Evolutionary conservation across 1,140 invertebrate species (phyloP).

Genomic region (Lordiphosa collinella): DNA sequence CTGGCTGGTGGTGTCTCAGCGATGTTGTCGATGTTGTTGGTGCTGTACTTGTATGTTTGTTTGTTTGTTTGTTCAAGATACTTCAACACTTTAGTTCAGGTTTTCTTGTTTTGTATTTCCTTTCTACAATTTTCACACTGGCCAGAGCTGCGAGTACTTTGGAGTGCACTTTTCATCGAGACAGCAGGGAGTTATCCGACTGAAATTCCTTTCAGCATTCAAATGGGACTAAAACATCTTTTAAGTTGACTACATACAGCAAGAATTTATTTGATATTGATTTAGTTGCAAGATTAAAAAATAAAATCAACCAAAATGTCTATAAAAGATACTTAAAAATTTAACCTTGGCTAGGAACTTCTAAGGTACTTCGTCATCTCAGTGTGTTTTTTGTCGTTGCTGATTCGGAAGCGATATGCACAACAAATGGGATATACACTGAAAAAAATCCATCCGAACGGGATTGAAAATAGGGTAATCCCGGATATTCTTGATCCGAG

Average conservation of each 20-base stretch:
- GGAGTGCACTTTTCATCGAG: constrained; percentile 39
- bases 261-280: neutral
- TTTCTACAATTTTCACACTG: constrained; percentile 57
- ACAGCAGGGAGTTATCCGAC: constrained; percentile 26
- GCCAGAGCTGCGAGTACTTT: constrained; percentile 29
- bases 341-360: too few species aligned
- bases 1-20: constrained; percentile 26
- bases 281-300: too few species aligned
- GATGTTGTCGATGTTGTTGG: constrained; percentile 25
- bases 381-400: too few species aligned
- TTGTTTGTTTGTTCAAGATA: constrained; percentile 69
- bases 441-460: too few species aligned
- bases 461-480: too few species aligned
- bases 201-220: neutral
- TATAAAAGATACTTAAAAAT: too few species aligned
- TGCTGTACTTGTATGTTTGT: constrained; percentile 22
- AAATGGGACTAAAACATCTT: neutral
- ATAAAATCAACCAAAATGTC: too few species aligned
- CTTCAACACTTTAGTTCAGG: constrained; percentile 66
- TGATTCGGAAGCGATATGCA: too few species aligned
- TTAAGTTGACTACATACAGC: neutral
- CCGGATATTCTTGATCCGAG: too few species aligned
- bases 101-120: constrained; percentile 50
- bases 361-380: too few species aligned
- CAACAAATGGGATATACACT: too few species aligned